phyloP scores from a whole-genome alignment of 2,888 invertebrate species.

The Sesamia inferens region DNA sequence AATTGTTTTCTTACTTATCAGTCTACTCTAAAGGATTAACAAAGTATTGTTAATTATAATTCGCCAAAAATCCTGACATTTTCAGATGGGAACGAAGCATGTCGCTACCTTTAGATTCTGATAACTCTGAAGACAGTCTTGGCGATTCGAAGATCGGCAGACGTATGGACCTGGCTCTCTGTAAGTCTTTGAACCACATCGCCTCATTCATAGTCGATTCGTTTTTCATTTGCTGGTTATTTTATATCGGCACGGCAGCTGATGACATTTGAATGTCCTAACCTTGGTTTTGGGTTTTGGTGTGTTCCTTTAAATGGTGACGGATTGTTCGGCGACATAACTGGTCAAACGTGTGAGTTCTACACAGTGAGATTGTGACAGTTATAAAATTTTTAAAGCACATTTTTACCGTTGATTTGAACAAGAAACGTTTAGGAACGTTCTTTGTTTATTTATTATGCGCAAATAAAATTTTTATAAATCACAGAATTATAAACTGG shows the following conservation, averaged over 20 bases:
- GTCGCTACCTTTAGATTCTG: constrained; percentile 91
- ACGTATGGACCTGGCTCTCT: constrained; percentile 96
- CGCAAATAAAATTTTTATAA: constrained; percentile 4
- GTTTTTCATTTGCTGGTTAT: constrained; percentile 88
- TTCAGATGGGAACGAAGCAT: constrained; percentile 92
- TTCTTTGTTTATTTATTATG: constrained; percentile 12
- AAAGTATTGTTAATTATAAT: constrained; percentile 39
- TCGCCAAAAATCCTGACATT: constrained; percentile 47
- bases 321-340: constrained; percentile 72
- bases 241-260: constrained; percentile 88
- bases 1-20: not conserved
- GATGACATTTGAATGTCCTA: constrained; percentile 76
- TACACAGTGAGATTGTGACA: constrained; percentile 49
- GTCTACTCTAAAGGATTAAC: constrained; percentile 10
- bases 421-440: constrained; percentile 6
- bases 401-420: constrained; percentile 5
- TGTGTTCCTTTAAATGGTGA: constrained; percentile 61
- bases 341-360: constrained; percentile 76
- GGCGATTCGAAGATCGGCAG: constrained; percentile 89
- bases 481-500: constrained; percentile 1
- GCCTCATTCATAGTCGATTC: constrained; percentile 80
- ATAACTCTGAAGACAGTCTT: constrained; percentile 85
- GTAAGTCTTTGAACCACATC: constrained; percentile 90
- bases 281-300: constrained; percentile 64
- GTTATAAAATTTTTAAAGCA: constrained; percentile 38